Evolutionary conservation across 1,140 invertebrate genomes (phyloP).

Genomic region (Sitobion miscanthi): DNA sequence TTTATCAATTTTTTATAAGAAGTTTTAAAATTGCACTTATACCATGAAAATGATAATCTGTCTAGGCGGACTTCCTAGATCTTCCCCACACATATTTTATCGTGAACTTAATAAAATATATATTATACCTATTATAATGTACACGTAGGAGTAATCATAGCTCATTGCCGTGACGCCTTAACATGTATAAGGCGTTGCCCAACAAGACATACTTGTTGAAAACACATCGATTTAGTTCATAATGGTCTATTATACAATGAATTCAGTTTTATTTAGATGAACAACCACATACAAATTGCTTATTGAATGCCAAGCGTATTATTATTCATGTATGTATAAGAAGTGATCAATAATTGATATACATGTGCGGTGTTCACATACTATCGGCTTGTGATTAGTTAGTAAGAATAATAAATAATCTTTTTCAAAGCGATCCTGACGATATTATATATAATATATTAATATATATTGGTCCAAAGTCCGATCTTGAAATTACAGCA

Average conservation of each 20-base stretch:
- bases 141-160: not conserved
- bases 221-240: not conserved
- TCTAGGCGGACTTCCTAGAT: not conserved
- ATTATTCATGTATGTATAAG: not conserved
- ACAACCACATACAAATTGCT: not conserved
- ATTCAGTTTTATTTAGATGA: not conserved
- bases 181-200: not conserved
- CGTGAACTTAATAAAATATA: not conserved
- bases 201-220: not conserved
- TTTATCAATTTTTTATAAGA: not conserved
- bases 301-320: not conserved
- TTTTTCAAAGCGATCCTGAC: not conserved
- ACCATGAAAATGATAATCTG: not conserved
- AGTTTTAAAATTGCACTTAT: not conserved
- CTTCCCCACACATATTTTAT: not conserved
- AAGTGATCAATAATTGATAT: not conserved
- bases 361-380: too few species aligned
- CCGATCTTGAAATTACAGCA: not conserved
- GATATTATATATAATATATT: too few species aligned
- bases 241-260: not conserved
- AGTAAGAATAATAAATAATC: not conserved
- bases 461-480: not conserved
- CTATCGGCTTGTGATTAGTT: not conserved
- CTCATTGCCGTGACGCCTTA: not conserved
- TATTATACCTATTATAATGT: not conserved